Evolutionary conservation across 2,888 invertebrate genomes (phyloP), one percentile per base, ranked within the genome.

Genomic region (Pseudococcus longispinus): DNA sequence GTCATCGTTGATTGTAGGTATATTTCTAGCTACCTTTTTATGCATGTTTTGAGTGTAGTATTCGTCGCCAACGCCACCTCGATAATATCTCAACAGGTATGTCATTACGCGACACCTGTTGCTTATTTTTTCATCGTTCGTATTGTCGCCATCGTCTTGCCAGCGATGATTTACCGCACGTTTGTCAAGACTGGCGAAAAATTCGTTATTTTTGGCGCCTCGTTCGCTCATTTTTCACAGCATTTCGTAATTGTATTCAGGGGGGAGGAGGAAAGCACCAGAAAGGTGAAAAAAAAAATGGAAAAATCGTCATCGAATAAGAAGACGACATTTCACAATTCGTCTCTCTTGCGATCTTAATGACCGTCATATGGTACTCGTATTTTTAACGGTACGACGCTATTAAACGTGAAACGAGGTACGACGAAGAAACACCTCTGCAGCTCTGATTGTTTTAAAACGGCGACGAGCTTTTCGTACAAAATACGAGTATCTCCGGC

Each of bases 401-500:
- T 51, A 51, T 51, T n/a, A n/a, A 51, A 51, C n/a, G 51, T 51
- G n/a, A 51, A 51, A 51, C 51, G 51, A 51, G 51, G n/a, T 46
- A 15, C 15, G n/a, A n/a, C n/a, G n/a, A 13, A 13, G 13, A 13
- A 46, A 46, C 11, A n/a, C n/a, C n/a, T 51, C 51, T 26, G 2
- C 9, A 26, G 15, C 65, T 26, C 26, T 65, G 65, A 65, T 65
- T 65, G 65, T 65, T 65, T 65, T 65, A 37, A 65, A 23, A 65
- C n/a, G 51, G n/a, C n/a, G 8, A 51, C 51, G 51, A n/a, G n/a
- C 15, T 51, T 46, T 13, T 2, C 37, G 37, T 65, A 26, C 26
- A 65, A 65, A 65, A 65, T 65, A n/a, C n/a, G n/a, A n/a, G n/a
- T n/a, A 65, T 65, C 65, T 26, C 65, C 26, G 51, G 51, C 51